Percentiles rank a stretch among this genome's conserved stretches.
These are phyloP conservation scores for Tortricodes alternella DNA, from an alignment of 2,888 invertebrate species.

Conservation along the genomic window DNA sequence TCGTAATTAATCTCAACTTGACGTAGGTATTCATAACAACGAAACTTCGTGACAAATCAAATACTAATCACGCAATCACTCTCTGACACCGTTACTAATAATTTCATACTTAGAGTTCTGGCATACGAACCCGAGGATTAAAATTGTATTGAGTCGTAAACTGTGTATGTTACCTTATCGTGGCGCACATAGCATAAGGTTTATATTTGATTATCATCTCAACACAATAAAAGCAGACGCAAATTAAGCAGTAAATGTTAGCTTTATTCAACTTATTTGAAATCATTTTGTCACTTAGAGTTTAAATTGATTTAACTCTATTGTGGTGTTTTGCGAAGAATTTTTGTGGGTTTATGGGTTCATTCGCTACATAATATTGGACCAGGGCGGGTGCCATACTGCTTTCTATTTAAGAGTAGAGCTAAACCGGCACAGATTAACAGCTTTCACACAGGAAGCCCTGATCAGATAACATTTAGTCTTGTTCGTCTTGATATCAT, in stretches of 20 bases:
- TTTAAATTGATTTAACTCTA: neutral
- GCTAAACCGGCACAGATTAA: slow-evolving; percentile 4
- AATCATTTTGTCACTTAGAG: too few species aligned
- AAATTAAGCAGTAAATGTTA: too few species aligned
- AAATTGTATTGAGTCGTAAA: slow-evolving; percentile 17
- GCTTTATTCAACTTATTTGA: too few species aligned
- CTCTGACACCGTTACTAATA: slow-evolving; percentile 6
- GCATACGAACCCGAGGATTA: slow-evolving; percentile 6
- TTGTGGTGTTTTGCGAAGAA: neutral
- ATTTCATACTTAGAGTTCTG: slow-evolving; percentile 21
- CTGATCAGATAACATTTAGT: slow-evolving; percentile 10
- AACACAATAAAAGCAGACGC: too few species aligned
- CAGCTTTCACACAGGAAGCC: slow-evolving; percentile 19
- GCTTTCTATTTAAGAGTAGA: slow-evolving; percentile 23
- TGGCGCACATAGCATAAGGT: too few species aligned
- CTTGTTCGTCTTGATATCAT: slow-evolving; percentile 4
- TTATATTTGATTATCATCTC: too few species aligned
- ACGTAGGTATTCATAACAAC: slow-evolving; percentile 43
- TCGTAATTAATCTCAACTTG: slow-evolving; percentile 39
- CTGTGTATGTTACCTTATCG: too few species aligned
- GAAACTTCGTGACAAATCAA: slow-evolving; percentile 37
- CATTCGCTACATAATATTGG: neutral
- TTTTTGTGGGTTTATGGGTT: slow-evolving; percentile 3
- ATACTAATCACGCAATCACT: slow-evolving; percentile 26
- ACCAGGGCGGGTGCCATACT: slow-evolving; percentile 13